Percentiles rank a stretch among this genome's conserved stretches.
Conservation (phyloP, 2,113 vertebrate genomes). For the Macaca nemestrina region DNA sequence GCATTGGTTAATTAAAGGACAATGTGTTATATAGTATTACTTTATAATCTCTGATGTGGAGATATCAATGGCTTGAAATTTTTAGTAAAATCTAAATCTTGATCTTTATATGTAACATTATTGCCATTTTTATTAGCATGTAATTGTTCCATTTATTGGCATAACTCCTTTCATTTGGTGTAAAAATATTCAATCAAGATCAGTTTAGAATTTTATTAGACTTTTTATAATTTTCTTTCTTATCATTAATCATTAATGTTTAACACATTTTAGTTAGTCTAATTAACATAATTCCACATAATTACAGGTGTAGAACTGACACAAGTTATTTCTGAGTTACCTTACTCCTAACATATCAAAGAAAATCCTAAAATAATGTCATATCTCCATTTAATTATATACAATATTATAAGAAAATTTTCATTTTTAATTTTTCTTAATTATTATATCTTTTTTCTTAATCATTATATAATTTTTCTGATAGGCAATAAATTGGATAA, state of each 20-base stretch:
- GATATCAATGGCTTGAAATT: not conserved
- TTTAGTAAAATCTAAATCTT: not conserved
- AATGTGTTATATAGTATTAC: not conserved
- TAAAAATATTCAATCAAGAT: constrained; percentile 53
- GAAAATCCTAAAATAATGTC: constrained; percentile 50
- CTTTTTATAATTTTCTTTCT: constrained; percentile 38
- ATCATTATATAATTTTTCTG: not conserved
- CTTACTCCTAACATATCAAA: constrained; percentile 68
- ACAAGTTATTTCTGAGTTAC: constrained; percentile 57
- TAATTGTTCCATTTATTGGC: constrained; percentile 27
- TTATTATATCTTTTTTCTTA: not conserved
- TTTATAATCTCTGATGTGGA: not conserved
- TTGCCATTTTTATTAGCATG: constrained; percentile 49
- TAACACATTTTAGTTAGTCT: constrained; percentile 56
- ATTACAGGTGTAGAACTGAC: constrained; percentile 62
- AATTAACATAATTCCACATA: constrained; percentile 74
- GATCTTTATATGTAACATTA: not conserved
- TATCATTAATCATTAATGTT: constrained; percentile 65
- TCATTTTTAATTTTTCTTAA: not conserved
- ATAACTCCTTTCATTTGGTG: constrained; percentile 23
- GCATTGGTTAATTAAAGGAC: not conserved
- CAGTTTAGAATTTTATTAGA: constrained; percentile 32
- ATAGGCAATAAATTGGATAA: not conserved
- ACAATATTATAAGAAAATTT: not conserved
- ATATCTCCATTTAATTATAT: constrained; percentile 57